A percentile compares a stretch with the other conserved stretches of the same genome.
Conservation (phyloP, 2,888 invertebrate genomes). For the Monopis laevigella region DNA sequence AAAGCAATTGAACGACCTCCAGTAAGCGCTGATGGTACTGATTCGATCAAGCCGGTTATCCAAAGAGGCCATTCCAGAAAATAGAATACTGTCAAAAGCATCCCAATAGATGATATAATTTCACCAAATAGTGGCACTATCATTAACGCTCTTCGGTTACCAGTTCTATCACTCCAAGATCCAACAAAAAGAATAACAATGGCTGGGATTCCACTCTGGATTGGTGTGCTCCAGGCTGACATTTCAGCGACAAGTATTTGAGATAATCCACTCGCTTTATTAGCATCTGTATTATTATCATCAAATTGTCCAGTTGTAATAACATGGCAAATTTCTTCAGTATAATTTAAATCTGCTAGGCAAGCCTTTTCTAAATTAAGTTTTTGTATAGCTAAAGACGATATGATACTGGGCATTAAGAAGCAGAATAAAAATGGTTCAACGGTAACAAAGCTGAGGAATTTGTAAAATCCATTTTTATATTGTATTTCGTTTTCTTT, state of each 20-base stretch:
- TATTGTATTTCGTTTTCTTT: too few species aligned
- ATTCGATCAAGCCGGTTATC: constrained; percentile 61
- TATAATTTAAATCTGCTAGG: constrained; percentile 52
- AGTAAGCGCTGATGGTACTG: constrained; percentile 62
- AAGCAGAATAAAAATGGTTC: constrained; percentile 73
- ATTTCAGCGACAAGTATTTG: constrained; percentile 56
- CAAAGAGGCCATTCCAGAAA: constrained; percentile 66
- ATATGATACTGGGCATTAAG: constrained; percentile 69
- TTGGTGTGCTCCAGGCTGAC: constrained; percentile 60
- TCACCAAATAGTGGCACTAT: constrained; percentile 65
- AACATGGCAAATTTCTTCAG: constrained; percentile 54
- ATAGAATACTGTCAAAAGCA: constrained; percentile 61
- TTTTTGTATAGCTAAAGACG: constrained; percentile 63
- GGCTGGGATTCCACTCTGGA: constrained; percentile 65
- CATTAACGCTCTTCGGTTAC: constrained; percentile 65
- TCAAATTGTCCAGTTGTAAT: constrained; percentile 33
- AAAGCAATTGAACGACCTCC: constrained; percentile 67
- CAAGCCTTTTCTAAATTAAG: constrained; percentile 69
- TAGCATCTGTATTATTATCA: constrained; percentile 32
- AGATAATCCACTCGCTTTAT: constrained; percentile 40
- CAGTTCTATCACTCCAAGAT: constrained; percentile 70
- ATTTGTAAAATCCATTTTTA: too few species aligned
- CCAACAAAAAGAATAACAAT: constrained; percentile 66
- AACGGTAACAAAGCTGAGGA: constrained; percentile 64
- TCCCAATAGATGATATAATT: constrained; percentile 52